Evolutionary conservation across 2,797 vertebrate species (phyloP), one percentile per base, ranked within the genome.

Genomic region (Sciaenops ocellatus): DNA sequence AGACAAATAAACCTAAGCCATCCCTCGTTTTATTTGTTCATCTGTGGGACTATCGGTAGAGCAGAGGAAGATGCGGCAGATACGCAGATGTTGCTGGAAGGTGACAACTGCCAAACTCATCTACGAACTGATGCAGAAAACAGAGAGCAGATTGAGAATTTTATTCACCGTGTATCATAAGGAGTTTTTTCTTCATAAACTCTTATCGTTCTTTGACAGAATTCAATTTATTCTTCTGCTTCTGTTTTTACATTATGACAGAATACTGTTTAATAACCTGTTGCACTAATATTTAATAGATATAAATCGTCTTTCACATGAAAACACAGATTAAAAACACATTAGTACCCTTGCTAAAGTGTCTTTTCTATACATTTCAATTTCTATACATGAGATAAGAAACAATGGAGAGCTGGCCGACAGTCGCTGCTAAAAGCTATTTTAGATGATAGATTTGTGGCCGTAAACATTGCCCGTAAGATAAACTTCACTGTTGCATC

Each of bases 1-100:
- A 89, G 83, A 92, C 73, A 79, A 90, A 85, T 87, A 84, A 83
- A 85, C 85, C 75, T 62, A 64, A 85, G 44, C 57, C 63, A 69
- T 67, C 57, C 78, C 55, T 64, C 46, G 42, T 68, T 55, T 79
- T 59, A 47, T 82, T 80, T 83, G 67, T 72, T 78, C 50, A 82
- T 75, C 48, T 79, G 52, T 72, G 56, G 3, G 2, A 59, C 17
- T 54, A 70, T 17, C 26, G 4, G 56, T 8, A 4, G 24, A 78
- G n/a, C 5, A 3, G 18, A 67, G 76, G 44, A 16, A 78, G 42
- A 74, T 73, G 56, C 70, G n/a, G 63, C 73, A 38, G 50, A 78
- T 59, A 48, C 3, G 6, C 73, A 79, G 46, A 85, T 65, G 61
- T 59, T 62, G 61, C 55, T 44, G 48, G 38, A 24, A 79, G 74